Evolutionary conservation across 53 echinoderm and acorn worm genomes (phyloP), one percentile per base, ranked within the genome.

Genomic region (Patiria pectinifera): DNA sequence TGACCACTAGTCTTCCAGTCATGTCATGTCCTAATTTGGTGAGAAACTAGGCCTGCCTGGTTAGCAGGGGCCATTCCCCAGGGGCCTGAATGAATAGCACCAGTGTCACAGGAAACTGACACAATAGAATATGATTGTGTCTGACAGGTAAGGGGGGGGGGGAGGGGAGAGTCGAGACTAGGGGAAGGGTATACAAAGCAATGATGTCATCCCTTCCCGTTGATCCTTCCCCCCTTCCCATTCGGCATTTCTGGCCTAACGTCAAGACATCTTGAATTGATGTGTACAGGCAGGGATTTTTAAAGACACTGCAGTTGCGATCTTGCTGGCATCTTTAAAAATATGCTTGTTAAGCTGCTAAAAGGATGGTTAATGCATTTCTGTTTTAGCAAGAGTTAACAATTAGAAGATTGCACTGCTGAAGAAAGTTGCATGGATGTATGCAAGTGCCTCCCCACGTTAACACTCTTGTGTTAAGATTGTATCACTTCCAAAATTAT

Each of bases 121-220:
- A 89, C 89, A 89, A 89, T 81, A 81, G 80, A 89, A 47, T 69
- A n/a, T 89, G 89, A 89, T 90, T 80, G 80, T 90, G 80, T 69
- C 62, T 81, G 90, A 90, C 80, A 90, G 90, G 45, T 90, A 80
- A 62, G 6, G 69, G 48, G 74, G 23, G 69, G 14, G 80, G 13
- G 66, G 14, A 45, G 13, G 19, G 15, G 66, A 6, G 66, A 11
- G 14, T 66, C 3, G 66, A 13, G 66, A 60, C 9, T 66, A 18
- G 66, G 66, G 66, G 12, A 53, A 18, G 69, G 23, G 80, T 13
- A 16, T 82, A 58, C n/a, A 58, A 75, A 63, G 26, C 19, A 8
- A 80, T 81, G 90, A 90, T 90, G 90, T 90, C 90, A 81, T 77
- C 90, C 62, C 49, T 84, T 23, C 66, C 44, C 45, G 3, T 10